These are phyloP conservation scores for Physeter macrocephalus DNA, from an alignment of 2,113 vertebrate species.

Conservation along the genomic window DNA sequence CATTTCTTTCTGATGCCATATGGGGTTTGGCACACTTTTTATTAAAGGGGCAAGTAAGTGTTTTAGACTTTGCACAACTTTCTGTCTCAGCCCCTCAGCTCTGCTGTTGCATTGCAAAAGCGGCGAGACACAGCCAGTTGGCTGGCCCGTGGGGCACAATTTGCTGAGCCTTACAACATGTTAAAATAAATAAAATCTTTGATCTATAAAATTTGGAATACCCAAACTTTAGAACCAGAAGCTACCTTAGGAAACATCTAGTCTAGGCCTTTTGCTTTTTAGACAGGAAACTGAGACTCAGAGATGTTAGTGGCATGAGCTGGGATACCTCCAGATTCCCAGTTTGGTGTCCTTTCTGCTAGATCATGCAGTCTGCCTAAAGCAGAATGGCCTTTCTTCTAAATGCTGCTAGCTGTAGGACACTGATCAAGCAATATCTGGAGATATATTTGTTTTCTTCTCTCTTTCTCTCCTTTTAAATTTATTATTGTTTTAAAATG, in stretches of 20 bases:
- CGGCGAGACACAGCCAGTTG: not conserved
- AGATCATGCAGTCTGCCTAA: fast-evolving
- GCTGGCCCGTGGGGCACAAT: not conserved
- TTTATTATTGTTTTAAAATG: not conserved
- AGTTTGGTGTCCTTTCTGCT: not conserved
- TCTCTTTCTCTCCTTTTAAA: not conserved
- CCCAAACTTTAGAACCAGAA: not conserved
- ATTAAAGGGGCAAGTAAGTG: not conserved
- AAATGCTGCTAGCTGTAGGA: not conserved
- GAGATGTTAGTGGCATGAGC: not conserved
- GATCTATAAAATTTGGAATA: not conserved
- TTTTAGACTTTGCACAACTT: not conserved
- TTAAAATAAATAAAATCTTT: not conserved
- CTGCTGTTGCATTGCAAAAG: not conserved
- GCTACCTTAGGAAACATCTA: not conserved
- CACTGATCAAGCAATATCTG: not conserved
- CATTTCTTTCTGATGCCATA: not conserved
- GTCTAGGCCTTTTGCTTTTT: not conserved
- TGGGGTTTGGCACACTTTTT: not conserved
- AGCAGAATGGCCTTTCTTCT: not conserved
- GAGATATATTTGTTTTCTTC: not conserved
- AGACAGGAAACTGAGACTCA: not conserved
- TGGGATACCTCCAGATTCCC: not conserved
- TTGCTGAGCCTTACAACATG: not conserved
- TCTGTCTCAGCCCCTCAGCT: not conserved